Base-by-base conservation (phyloP, 2,888 invertebrate species). In the Macrosoma leucophasiata region DNA sequence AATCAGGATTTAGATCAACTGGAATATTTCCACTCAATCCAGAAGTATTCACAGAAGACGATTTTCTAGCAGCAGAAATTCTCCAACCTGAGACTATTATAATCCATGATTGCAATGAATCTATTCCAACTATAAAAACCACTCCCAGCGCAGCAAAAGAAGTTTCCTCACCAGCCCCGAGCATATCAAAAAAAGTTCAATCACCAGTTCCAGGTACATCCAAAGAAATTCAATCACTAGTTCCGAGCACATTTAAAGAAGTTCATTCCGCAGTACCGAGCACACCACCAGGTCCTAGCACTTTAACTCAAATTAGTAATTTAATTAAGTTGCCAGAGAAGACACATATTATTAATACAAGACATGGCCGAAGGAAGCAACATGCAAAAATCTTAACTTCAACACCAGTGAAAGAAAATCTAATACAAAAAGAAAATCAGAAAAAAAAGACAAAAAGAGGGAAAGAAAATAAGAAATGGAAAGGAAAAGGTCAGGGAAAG, bases 1-100 rank as follows among this genome's bases (percentile, higher is more conserved):
- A 50, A 48, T 40, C 56, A 14, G 55, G 57, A n/a, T 57, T 62
- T 46, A 46, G 47, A 46, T 32, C 55, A 35, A 49, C 55, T 39
- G 58, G 56, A 29, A 59, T 58, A 41, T 47, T 48, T 44, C 58
- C 58, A 36, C 17, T 56, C 7, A 55, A 61, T 43, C 55, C 48
- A 4, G 39, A 48, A 2, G 41, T 46, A 37, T 50, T 48, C 17
- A 32, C 43, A 39, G 50, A 55, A 32, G 45, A 51, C 43, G 42
- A 49, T 38, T 54, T 54, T 43, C 13, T 48, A n/a, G 43, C 35
- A 12, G 43, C 38, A 29, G 36, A 40, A 38, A 29, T 28, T 35
- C 33, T 40, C 32, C 37, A 37, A 35, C 32, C 34, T 34, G 26
- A 37, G 13, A 28, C 34, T 11, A 13, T 34, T 31, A 22, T 25